Percentiles rank a stretch among this genome's conserved stretches.
Conservation (phyloP, 64 coral and sea anemone genomes). For the Platygyra sinensis region DNA sequence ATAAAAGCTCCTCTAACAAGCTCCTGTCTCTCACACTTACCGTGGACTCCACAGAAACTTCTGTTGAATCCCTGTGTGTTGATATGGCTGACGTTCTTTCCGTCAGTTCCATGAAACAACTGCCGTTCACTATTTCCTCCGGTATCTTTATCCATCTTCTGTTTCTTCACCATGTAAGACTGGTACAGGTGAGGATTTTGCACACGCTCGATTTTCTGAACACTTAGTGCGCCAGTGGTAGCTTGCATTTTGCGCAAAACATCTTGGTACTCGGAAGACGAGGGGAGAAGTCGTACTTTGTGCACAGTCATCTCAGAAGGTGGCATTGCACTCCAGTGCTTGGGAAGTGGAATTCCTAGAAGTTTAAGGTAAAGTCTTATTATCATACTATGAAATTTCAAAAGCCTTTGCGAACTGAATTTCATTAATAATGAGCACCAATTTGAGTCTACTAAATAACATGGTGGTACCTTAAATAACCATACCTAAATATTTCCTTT, state of each 20-base stretch:
- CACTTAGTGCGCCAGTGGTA: neutral
- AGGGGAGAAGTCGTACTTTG: neutral
- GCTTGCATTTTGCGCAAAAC: neutral
- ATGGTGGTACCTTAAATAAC: too few species aligned
- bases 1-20: too few species aligned
- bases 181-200: conserved; percentile 31
- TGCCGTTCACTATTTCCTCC: conserved; percentile 27
- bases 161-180: conserved; percentile 1
- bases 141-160: conserved; percentile 6
- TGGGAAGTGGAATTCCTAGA: neutral
- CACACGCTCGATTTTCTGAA: conserved; percentile 5
- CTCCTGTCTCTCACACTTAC: too few species aligned
- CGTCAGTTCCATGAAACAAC: neutral
- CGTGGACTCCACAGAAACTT: conserved; percentile 6
- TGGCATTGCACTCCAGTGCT: conserved; percentile 7
- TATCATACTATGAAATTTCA: neutral
- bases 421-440: too few species aligned
- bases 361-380: too few species aligned
- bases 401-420: too few species aligned
- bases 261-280: neutral
- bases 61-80: conserved; percentile 38
- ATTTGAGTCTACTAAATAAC: too few species aligned
- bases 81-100: neutral
- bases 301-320: neutral
- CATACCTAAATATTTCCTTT: too few species aligned